Percentiles rank a stretch among this genome's conserved stretches.
phyloP scores from a whole-genome alignment of 2,797 vertebrate species.

The Cheirogaleus major region DNA sequence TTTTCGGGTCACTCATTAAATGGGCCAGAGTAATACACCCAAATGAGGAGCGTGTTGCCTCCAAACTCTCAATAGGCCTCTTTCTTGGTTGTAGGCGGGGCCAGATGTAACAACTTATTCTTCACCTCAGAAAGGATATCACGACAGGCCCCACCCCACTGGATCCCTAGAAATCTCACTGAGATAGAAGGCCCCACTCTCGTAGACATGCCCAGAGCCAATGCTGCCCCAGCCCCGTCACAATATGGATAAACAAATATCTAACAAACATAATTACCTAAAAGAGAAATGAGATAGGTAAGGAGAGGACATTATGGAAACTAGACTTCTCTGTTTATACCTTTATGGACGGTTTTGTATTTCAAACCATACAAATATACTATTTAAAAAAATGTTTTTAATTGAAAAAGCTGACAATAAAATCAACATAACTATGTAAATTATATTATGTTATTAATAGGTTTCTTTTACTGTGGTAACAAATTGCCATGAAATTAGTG shows the following conservation, averaged over 20 bases:
- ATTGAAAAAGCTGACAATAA: neutral
- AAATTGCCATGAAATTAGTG: neutral
- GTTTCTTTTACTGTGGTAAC: neutral
- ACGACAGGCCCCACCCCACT: neutral
- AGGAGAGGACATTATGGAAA: neutral
- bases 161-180: neutral
- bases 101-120: neutral
- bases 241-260: neutral
- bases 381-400: neutral
- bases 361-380: neutral
- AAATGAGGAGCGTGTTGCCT: neutral
- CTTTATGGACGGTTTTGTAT: neutral
- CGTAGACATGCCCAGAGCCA: neutral
- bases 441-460: neutral
- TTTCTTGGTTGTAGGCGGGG: neutral
- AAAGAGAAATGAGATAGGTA: neutral
- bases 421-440: neutral
- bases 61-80: neutral
- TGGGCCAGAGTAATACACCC: neutral
- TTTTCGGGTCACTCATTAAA: neutral
- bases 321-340: neutral
- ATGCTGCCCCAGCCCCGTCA: neutral
- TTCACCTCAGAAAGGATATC: neutral
- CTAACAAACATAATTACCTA: neutral
- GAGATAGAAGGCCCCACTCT: neutral